Conservation (phyloP, 2,797 vertebrate genomes). For the Pseudomugil tenellus region DNA sequence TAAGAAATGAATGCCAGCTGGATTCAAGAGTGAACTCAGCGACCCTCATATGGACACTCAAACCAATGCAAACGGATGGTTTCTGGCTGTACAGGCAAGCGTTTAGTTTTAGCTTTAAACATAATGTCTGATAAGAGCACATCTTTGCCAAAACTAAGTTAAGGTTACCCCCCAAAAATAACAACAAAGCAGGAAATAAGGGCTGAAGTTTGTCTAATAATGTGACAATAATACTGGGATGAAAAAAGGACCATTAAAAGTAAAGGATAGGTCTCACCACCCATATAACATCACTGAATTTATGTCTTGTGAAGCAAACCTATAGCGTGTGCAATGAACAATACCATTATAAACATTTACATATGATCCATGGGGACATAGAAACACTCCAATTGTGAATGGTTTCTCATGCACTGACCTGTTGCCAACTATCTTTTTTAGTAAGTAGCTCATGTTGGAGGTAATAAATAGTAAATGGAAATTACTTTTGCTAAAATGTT, state of each 20-base stretch:
- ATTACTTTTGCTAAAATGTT: background rate
- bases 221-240: background rate
- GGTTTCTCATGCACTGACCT: background rate
- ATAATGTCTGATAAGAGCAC: constrained; percentile 11
- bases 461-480: background rate
- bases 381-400: background rate
- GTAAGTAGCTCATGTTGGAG: background rate
- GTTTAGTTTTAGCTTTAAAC: constrained; percentile 1
- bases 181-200: background rate
- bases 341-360: background rate
- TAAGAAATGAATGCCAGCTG: constrained; percentile 53
- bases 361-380: background rate
- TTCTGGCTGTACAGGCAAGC: constrained; percentile 13
- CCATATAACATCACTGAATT: background rate
- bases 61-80: constrained; percentile 25
- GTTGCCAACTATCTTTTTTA: background rate
- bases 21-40: constrained; percentile 42
- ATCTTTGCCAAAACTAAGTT: constrained; percentile 11
- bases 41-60: constrained; percentile 35
- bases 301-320: background rate
- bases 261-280: background rate
- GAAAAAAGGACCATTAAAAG: background rate
- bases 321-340: background rate
- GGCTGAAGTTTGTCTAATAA: constrained; percentile 8
- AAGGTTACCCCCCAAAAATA: constrained; percentile 12